Evolutionary conservation across 2,888 invertebrate genomes (phyloP).

Genomic region (Cerastis rubricosa): DNA sequence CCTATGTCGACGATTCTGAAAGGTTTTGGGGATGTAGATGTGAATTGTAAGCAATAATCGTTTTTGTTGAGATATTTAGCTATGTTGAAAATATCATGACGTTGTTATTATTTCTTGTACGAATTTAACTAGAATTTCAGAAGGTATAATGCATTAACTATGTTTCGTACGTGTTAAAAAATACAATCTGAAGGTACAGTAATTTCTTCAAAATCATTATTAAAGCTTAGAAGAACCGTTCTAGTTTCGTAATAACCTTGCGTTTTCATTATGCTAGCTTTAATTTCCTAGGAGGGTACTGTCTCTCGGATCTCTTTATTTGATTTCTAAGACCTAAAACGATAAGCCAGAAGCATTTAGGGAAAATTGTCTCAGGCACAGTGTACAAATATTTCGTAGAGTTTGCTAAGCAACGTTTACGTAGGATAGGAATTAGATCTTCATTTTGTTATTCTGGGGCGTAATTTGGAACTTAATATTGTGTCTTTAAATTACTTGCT

Average conservation of each 20-base stretch:
- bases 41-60: constrained; percentile 32
- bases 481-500: constrained; percentile 49
- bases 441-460: constrained; percentile 59
- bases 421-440: constrained; percentile 66
- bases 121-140: neutral
- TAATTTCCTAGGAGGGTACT: constrained; percentile 35
- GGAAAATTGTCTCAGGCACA: constrained; percentile 46
- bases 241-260: constrained; percentile 13
- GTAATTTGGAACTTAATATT: constrained; percentile 57
- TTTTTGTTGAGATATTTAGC: neutral
- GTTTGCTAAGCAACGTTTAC: constrained; percentile 61
- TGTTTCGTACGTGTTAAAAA: neutral
- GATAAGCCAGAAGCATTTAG: constrained; percentile 44
- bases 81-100: constrained; percentile 1
- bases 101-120: neutral
- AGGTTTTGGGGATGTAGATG: constrained; percentile 47
- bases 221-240: constrained; percentile 7
- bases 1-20: constrained; percentile 36
- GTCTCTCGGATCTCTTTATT: constrained; percentile 16
- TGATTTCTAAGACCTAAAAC: constrained; percentile 46
- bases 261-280: neutral
- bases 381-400: constrained; percentile 42
- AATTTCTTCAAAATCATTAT: neutral
- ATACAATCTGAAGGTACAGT: neutral
- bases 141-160: neutral